Percentiles rank a stretch among this genome's conserved stretches.
phyloP scores from a whole-genome alignment of 1,140 invertebrate species.

The Drosophila tsacasi region DNA sequence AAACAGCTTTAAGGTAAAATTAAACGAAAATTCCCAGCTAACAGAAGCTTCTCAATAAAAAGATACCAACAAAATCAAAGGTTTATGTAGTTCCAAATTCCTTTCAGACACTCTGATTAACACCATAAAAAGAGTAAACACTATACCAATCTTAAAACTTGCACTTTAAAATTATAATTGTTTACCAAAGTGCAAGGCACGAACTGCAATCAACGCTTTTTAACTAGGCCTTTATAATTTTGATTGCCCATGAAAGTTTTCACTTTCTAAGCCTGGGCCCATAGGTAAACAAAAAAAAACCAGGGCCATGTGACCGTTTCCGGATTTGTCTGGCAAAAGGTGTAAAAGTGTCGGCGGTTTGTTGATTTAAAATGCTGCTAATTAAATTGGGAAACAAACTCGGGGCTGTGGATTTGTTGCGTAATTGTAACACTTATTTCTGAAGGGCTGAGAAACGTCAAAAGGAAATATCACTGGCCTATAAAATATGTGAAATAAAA shows the following conservation, averaged over 20 bases:
- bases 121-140: slow-evolving; percentile 6
- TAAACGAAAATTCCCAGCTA: too few relatives aligned
- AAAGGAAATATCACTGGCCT: neutral
- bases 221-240: slow-evolving; percentile 38
- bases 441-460: neutral
- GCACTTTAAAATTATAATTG: slow-evolving; percentile 11
- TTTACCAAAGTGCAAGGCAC: slow-evolving; percentile 26
- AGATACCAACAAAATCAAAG: neutral
- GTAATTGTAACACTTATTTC: neutral
- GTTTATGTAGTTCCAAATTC: neutral
- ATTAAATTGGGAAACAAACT: slow-evolving; percentile 42
- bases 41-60: neutral
- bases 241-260: slow-evolving; percentile 42
- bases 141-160: slow-evolving; percentile 1
- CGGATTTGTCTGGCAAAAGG: slow-evolving; percentile 43
- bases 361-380: slow-evolving; percentile 51
- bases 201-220: slow-evolving; percentile 38
- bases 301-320: slow-evolving; percentile 24
- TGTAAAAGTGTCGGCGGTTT: slow-evolving; percentile 43
- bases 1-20: neutral
- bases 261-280: slow-evolving; percentile 48
- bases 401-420: slow-evolving; percentile 5
- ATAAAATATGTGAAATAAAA: neutral
- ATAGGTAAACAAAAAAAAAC: slow-evolving; percentile 20
- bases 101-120: neutral